Conservation (phyloP, 2,113 vertebrate species). For the Tor tambroides region DNA sequence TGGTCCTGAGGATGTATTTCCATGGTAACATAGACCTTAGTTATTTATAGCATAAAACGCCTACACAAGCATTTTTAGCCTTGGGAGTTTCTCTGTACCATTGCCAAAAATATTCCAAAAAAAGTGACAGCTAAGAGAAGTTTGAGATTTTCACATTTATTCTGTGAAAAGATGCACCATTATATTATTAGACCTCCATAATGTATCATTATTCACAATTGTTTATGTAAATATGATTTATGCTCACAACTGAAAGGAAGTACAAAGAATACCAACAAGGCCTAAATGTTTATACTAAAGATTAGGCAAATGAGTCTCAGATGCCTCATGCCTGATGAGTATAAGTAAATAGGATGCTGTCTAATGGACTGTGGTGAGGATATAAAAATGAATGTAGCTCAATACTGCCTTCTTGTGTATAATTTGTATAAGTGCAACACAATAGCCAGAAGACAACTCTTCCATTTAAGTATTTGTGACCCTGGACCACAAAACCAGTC, state of each 20-base stretch:
- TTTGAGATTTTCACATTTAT: background rate
- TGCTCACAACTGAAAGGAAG: background rate
- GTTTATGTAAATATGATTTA: background rate
- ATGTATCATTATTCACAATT: background rate
- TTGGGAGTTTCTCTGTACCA: background rate
- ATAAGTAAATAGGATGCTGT: background rate
- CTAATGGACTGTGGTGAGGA: background rate
- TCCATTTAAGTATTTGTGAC: background rate
- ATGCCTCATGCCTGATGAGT: background rate
- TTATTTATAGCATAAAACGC: slow-evolving; percentile 45
- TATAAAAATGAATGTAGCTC: background rate
- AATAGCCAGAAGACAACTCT: background rate
- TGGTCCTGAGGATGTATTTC: slow-evolving; percentile 13
- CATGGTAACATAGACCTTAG: slow-evolving; percentile 48
- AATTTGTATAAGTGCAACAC: background rate
- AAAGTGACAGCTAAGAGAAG: background rate
- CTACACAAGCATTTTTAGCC: slow-evolving; percentile 16
- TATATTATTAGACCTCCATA: background rate
- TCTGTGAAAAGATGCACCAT: background rate
- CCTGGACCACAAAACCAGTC: too few species aligned
- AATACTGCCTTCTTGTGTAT: slow-evolving; percentile 35
- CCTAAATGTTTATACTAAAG: background rate
- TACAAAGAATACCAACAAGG: background rate
- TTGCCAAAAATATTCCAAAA: background rate
- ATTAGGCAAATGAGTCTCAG: background rate